Evolutionary conservation across 2,113 vertebrate species (phyloP).

Genomic region (Cygnus buccinator): DNA sequence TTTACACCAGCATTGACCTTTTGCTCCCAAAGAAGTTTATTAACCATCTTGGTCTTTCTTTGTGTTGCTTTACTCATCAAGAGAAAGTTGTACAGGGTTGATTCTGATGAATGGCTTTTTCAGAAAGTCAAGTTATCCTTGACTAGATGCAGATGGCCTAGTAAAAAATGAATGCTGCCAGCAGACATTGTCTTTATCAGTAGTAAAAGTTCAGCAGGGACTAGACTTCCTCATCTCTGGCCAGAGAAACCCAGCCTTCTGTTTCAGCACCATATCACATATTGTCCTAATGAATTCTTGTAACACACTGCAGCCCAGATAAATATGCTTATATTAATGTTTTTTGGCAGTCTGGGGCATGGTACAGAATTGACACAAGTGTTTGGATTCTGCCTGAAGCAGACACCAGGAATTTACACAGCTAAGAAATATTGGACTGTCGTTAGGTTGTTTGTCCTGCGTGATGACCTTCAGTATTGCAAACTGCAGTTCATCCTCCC

Average conservation of each 20-base stretch:
- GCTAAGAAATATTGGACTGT: conserved; percentile 5
- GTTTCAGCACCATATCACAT: conserved; percentile 82
- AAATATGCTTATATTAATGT: conserved; percentile 74
- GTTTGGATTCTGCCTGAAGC: conserved; percentile 56
- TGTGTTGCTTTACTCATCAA: conserved; percentile 67
- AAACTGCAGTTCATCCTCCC: background rate
- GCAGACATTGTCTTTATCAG: conserved; percentile 83
- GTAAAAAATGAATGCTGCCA: conserved; percentile 84
- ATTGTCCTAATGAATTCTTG: conserved; percentile 81
- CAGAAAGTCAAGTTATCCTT: conserved; percentile 80
- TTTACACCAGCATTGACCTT: conserved; percentile 75
- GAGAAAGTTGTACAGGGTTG: conserved; percentile 65
- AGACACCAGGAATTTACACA: conserved; percentile 60
- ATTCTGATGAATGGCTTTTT: conserved; percentile 76
- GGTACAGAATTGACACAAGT: conserved; percentile 69
- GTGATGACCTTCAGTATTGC: background rate
- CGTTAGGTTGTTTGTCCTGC: conserved; percentile 1
- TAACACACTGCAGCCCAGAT: conserved; percentile 70
- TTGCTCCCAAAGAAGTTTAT: conserved; percentile 75
- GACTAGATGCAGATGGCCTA: conserved; percentile 86
- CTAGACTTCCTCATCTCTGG: conserved; percentile 78
- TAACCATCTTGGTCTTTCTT: conserved; percentile 72
- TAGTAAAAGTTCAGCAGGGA: conserved; percentile 79
- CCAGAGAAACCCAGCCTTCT: conserved; percentile 74
- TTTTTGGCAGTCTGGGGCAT: conserved; percentile 71